Base-by-base conservation (phyloP, 1,140 invertebrate species). In the Psix sp. region DNA sequence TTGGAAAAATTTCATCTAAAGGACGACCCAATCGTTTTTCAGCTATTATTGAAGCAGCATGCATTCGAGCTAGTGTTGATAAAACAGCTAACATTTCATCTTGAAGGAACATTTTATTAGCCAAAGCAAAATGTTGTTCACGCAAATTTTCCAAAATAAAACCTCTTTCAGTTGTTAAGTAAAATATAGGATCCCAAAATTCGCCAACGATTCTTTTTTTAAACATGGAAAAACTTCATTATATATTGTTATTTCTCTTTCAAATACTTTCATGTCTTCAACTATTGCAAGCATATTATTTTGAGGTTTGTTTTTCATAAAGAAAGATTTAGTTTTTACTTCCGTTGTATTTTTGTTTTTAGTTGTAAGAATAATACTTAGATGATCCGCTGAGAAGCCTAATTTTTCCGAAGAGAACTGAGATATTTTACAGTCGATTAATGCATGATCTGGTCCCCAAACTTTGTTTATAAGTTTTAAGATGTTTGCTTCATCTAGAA, bases 1-100 rank as follows among this genome's bases (percentile, higher is more conserved):
- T 51, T 1, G 67, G 67, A 20, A 13, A 56, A 14, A 62, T 26
- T 13, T 68, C 24, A 6, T 49, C 29, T 13, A 70, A 16, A 13
- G 21, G 66, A 20, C 24, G 11, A 4, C 66, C 83, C 33, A 81
- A 78, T 13, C 57, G 78, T 9, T 87, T 81, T 73, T 91, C 90
- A 13, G 79, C 84, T 11, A 89, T 85, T 10, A 88, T 85, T 2
- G 87, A 89, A n/a, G 88, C 85, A 0, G 89, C 88, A 71, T 91
- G 90, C 76, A 90, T 76, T 35, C 79, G 86, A 0, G 90, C 90
- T 43, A 90, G 48, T 0, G 87, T 77, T 72, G 85, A 84, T 0
- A 90, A 66, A 2, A 79, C 81, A 3, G 88, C 82, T 18, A 80
- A 80, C 5, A 89, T 62, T 68, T 89, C 84, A 14, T 89, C 82